Evolutionary conservation across 35 echinoderm and acorn worm genomes (phyloP).

Genomic region (Eucidaris tribuloides): DNA sequence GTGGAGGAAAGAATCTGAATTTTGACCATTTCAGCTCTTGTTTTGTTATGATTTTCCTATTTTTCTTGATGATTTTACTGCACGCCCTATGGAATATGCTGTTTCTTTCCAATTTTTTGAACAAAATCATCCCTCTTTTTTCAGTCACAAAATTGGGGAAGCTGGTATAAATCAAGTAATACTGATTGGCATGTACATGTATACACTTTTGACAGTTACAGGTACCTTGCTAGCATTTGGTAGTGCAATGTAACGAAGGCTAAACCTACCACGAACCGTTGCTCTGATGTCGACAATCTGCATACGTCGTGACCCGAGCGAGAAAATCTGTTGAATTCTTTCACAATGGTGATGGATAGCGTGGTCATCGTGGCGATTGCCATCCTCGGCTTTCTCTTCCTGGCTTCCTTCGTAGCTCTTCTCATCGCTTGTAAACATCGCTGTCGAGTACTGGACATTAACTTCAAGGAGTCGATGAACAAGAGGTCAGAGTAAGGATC

Average conservation of each 20-base stretch:
- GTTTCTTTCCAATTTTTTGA: no score
- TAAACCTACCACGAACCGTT: background rate
- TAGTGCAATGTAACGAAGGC: background rate
- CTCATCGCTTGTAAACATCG: constrained; percentile 80
- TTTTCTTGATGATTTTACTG: no score
- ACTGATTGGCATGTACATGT: no score
- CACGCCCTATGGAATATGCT: no score
- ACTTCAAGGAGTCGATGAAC: constrained; percentile 63
- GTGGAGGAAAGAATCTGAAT: no score
- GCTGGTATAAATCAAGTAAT: no score
- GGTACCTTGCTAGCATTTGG: background rate
- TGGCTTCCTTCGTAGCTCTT: constrained; percentile 65
- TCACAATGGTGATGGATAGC: constrained; percentile 57
- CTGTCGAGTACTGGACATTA: constrained; percentile 83
- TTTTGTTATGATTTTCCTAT: no score
- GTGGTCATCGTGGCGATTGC: constrained; percentile 84
- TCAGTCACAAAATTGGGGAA: no score
- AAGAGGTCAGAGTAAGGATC: no score
- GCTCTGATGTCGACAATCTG: background rate
- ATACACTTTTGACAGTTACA: background rate
- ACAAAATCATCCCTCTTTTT: no score
- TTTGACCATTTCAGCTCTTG: no score
- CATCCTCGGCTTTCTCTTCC: constrained; percentile 80
- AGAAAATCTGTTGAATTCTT: background rate
- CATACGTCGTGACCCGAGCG: background rate